Evolutionary conservation across 1,140 invertebrate genomes (phyloP).

Genomic region (Philopotamus ludificatus): DNA sequence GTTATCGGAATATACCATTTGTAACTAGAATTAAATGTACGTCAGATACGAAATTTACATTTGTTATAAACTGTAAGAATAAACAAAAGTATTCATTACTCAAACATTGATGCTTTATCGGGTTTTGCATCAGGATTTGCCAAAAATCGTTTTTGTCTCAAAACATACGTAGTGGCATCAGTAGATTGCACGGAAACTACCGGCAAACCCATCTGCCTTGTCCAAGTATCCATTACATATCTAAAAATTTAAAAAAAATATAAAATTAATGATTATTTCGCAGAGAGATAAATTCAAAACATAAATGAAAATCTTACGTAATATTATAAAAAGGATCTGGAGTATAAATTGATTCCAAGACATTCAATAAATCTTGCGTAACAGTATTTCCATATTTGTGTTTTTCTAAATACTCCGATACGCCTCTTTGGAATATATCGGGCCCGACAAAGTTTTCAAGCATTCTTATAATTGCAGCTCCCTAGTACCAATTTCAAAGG

Average conservation of each 20-base stretch:
- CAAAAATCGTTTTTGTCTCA: conserved; percentile 75
- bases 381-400: conserved; percentile 74
- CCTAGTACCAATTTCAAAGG: conserved; percentile 57
- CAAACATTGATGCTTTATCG: conserved; percentile 58
- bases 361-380: conserved; percentile 74
- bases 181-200: conserved; percentile 64
- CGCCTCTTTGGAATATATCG: conserved; percentile 70
- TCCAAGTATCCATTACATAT: conserved; percentile 89
- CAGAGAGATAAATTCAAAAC: background rate
- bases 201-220: conserved; percentile 88
- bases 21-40: conserved; percentile 57
- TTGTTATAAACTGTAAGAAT: conserved; percentile 2
- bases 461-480: conserved; percentile 87
- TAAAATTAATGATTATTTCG: background rate
- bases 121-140: conserved; percentile 60
- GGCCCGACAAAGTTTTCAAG: conserved; percentile 79
- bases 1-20: conserved; percentile 84
- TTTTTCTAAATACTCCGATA: conserved; percentile 72
- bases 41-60: conserved; percentile 16
- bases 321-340: conserved; percentile 45
- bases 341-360: conserved; percentile 58
- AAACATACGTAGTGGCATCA: conserved; percentile 53
- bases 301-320: too few species aligned
- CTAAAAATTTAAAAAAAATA: conserved; percentile 46
- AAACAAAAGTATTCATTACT: conserved; percentile 47